A percentile compares a stretch with the other conserved stretches of the same genome.
phyloP scores from a whole-genome alignment of 1,140 invertebrate genomes.

The Platyura marginata region DNA sequence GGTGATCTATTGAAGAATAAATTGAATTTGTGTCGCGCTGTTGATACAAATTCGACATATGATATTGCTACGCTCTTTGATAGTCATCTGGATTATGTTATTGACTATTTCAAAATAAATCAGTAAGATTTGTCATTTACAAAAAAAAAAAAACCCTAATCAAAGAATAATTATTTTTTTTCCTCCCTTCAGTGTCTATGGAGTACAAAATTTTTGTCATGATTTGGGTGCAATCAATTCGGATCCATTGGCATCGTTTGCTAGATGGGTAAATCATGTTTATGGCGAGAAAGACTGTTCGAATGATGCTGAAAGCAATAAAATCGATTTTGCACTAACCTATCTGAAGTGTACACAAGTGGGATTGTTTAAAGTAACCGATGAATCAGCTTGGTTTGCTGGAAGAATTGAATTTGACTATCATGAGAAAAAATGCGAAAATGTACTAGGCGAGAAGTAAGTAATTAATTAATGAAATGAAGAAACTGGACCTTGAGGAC shows the following conservation, averaged over 20 bases:
- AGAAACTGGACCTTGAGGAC: no score
- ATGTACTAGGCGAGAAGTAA: background rate
- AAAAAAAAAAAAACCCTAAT: background rate
- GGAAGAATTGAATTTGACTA: background rate
- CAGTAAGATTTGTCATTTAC: background rate
- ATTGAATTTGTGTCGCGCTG: background rate
- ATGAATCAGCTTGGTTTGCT: background rate
- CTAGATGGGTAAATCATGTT: background rate
- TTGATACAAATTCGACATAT: background rate
- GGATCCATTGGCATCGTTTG: background rate
- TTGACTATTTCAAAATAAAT: background rate
- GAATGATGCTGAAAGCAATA: no score
- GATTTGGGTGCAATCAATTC: background rate
- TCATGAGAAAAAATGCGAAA: background rate
- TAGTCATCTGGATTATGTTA: background rate
- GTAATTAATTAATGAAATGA: background rate
- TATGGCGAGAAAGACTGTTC: background rate
- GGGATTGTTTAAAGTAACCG: background rate
- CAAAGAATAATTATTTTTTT: no score
- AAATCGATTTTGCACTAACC: no score
- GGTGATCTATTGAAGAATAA: background rate
- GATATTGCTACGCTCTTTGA: background rate
- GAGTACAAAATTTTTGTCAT: background rate
- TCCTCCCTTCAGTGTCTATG: background rate
- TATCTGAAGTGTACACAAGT: background rate